Evolutionary conservation across 2,113 vertebrate genomes (phyloP).

Genomic region (Hemichromis elongatus): DNA sequence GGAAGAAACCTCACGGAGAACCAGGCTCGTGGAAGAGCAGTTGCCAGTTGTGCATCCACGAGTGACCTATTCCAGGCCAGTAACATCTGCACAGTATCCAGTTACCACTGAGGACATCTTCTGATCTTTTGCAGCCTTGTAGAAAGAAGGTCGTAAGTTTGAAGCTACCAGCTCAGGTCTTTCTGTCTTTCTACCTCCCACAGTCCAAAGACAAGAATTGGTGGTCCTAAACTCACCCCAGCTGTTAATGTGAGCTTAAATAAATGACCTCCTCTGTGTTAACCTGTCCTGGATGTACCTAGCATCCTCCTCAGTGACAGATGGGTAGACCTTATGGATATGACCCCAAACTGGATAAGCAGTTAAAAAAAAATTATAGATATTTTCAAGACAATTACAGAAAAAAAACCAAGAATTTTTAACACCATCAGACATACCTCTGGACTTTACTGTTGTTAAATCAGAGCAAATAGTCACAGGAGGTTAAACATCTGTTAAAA

Average conservation of each 20-base stretch:
- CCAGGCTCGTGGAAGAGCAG: neutral
- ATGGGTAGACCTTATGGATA: accelerated
- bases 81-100: neutral
- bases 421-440: neutral
- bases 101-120: neutral
- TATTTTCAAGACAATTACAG: neutral
- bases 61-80: neutral
- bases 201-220: neutral
- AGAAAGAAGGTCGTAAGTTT: neutral
- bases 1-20: neutral
- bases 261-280: neutral
- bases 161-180: neutral
- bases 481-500: accelerated
- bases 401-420: neutral
- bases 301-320: accelerated
- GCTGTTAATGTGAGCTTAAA: accelerated
- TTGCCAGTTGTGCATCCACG: neutral
- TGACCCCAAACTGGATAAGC: neutral
- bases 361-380: accelerated
- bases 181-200: neutral
- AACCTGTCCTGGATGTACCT: neutral
- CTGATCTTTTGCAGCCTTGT: neutral
- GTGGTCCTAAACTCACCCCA: neutral
- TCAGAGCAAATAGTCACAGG: neutral
- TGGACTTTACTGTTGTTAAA: neutral